phyloP scores from a whole-genome alignment of 2,797 vertebrate genomes.

The Tapirus indicus region DNA sequence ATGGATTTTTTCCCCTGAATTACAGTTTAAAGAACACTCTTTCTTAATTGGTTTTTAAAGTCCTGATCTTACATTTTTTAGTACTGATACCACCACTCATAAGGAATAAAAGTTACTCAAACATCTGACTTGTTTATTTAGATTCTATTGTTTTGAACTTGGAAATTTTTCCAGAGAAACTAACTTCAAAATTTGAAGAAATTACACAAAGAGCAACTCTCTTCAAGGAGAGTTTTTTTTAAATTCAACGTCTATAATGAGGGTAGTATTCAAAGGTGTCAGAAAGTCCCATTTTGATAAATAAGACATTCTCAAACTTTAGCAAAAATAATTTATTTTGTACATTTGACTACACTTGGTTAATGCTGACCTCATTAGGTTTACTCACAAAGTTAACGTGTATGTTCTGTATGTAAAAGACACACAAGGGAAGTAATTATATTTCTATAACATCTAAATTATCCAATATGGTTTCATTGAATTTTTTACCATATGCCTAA shows the following conservation, averaged over 20 bases:
- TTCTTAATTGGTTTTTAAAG: constrained; percentile 6
- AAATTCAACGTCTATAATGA: background rate
- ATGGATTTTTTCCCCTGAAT: constrained; percentile 57
- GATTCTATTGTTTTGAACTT: background rate
- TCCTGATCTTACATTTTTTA: background rate
- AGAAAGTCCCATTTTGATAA: background rate
- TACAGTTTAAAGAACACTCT: background rate
- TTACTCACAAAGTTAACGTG: background rate
- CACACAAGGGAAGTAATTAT: background rate
- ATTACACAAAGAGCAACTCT: background rate
- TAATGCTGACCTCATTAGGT: background rate
- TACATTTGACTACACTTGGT: background rate
- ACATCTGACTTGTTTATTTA: background rate
- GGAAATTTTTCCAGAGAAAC: background rate
- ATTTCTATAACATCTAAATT: background rate
- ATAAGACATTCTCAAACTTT: background rate
- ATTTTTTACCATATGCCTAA: background rate
- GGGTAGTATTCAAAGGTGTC: background rate
- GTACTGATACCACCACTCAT: background rate
- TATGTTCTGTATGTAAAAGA: background rate
- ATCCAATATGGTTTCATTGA: background rate
- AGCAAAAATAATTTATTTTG: background rate
- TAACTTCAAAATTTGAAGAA: constrained; percentile 30
- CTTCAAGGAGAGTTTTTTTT: background rate
- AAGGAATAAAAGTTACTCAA: background rate